phyloP scores from a whole-genome alignment of 2,797 vertebrate genomes.

The Lacerta bilineata region DNA sequence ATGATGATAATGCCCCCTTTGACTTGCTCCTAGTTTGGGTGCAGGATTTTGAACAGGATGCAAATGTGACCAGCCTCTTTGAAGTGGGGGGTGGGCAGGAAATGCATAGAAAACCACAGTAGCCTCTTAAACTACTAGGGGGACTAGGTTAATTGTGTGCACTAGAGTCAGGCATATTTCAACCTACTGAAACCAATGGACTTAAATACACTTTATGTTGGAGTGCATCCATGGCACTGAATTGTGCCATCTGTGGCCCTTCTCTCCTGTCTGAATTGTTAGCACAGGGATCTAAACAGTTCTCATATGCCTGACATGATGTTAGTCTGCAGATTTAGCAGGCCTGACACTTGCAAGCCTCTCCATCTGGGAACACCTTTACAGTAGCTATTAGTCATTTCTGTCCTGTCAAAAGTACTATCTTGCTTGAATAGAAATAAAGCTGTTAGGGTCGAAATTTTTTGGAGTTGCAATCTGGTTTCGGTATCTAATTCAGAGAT shows the following conservation, averaged over 20 bases:
- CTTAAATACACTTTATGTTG: not conserved
- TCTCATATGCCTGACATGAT: not conserved
- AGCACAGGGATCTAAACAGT: not conserved
- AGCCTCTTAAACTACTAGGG: no score
- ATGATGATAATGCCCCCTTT: no score
- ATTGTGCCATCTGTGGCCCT: not conserved
- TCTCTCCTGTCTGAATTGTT: not conserved
- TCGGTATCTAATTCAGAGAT: not conserved
- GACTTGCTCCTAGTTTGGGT: no score
- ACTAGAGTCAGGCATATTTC: not conserved
- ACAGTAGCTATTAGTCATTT: not conserved
- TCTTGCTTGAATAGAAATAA: slow-evolving; percentile 12
- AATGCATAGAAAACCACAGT: no score
- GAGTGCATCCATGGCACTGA: not conserved
- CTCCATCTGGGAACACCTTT: not conserved
- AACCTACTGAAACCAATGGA: not conserved
- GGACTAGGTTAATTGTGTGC: no score
- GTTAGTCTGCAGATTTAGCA: not conserved
- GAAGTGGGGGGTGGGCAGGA: no score
- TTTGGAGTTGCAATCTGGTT: not conserved
- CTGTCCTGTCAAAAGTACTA: not conserved
- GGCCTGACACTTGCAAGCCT: not conserved
- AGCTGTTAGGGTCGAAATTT: not conserved
- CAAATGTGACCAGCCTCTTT: no score
- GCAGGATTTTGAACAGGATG: no score